Evolutionary conservation across 2,113 vertebrate species (phyloP).

Genomic region (Pseudorhombus dupliciocellatus): DNA sequence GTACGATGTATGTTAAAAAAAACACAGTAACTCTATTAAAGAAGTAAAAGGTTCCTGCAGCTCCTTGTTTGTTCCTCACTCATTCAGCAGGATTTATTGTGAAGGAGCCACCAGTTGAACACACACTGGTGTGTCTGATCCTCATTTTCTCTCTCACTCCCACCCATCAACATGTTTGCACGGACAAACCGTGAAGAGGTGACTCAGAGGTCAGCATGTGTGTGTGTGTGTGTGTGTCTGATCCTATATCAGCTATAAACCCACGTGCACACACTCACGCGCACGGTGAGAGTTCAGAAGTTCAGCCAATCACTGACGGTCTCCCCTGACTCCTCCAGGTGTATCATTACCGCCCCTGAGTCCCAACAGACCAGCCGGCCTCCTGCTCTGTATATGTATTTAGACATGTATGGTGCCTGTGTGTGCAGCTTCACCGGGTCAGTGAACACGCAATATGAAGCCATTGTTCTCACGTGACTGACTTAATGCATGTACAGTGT

Average conservation of each 20-base stretch:
- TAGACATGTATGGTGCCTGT: constrained; percentile 58
- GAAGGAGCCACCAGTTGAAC: no score
- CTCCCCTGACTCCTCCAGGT: constrained; percentile 54
- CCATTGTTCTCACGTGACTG: constrained; percentile 37
- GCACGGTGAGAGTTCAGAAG: constrained; percentile 25
- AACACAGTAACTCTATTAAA: no score
- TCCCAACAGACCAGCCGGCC: constrained; percentile 59
- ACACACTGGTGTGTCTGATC: no score
- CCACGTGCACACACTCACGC: constrained; percentile 6
- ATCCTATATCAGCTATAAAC: constrained; percentile 23
- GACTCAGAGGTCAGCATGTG: constrained; percentile 33
- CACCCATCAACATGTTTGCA: neutral
- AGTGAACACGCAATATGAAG: constrained; percentile 47
- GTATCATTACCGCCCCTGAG: constrained; percentile 65
- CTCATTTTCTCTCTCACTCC: neutral
- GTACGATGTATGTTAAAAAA: no score
- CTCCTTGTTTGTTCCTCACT: no score
- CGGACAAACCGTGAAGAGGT: neutral
- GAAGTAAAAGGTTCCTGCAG: no score
- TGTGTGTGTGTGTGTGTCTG: constrained; percentile 59
- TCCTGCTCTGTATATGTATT: constrained; percentile 57
- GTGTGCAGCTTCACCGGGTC: constrained; percentile 38
- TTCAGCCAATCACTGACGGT: constrained; percentile 66
- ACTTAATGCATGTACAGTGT: constrained; percentile 23
- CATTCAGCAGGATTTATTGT: no score